A percentile compares a stretch with the other conserved stretches of the same genome.
These are phyloP conservation scores for Adineta ricciae DNA, from an alignment of 2,888 invertebrate genomes.

Conservation along the genomic window DNA sequence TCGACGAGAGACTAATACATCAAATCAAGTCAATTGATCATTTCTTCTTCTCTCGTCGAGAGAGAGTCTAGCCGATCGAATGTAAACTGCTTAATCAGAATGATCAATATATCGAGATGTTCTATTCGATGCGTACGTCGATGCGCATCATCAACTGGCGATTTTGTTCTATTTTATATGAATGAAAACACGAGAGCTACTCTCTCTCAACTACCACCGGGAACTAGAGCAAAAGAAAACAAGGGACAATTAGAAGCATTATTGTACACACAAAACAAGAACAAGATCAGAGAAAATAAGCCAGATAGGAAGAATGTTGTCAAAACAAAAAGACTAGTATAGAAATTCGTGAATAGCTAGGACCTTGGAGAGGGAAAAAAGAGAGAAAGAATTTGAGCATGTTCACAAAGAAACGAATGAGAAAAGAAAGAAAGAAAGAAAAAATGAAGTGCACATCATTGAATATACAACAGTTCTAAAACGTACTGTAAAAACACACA, in stretches of 20 bases:
- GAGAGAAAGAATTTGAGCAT: neutral
- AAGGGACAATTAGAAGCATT: neutral
- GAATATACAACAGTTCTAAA: constrained; percentile 9
- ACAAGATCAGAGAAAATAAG: neutral
- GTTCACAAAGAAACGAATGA: neutral
- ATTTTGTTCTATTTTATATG: neutral
- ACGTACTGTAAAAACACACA: constrained; percentile 9
- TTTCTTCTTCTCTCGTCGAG: neutral
- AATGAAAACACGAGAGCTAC: neutral
- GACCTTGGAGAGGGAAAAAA: neutral
- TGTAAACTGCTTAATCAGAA: neutral
- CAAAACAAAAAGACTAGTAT: neutral
- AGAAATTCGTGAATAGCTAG: neutral
- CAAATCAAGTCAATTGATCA: neutral
- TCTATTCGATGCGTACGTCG: neutral
- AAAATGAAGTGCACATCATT: neutral
- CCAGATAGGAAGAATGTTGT: neutral
- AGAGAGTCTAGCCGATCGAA: neutral
- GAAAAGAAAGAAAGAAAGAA: neutral
- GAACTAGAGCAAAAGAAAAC: neutral
- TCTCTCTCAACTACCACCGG: constrained; percentile 2
- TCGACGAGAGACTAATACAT: neutral
- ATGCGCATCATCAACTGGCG: neutral
- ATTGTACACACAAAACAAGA: neutral
- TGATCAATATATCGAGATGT: neutral